Evolutionary conservation across 2,888 invertebrate genomes (phyloP).

Genomic region (Dryocosmus kuriphilus): DNA sequence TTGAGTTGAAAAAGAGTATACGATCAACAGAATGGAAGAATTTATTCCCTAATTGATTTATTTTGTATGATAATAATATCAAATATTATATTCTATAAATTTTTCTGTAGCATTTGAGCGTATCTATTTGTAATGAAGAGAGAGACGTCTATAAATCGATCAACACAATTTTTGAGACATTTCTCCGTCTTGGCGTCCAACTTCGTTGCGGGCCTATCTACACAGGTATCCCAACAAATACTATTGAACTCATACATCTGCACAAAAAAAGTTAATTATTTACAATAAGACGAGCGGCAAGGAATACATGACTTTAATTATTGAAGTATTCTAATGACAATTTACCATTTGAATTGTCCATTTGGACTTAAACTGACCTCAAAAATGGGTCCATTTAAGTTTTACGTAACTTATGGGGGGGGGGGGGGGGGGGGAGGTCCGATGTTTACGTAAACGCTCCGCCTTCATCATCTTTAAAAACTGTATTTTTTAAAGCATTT

Average conservation of each 20-base stretch:
- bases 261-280: slow-evolving; percentile 63
- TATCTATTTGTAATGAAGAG: slow-evolving; percentile 92
- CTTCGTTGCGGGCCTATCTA: slow-evolving; percentile 93
- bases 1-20: neutral
- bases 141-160: slow-evolving; percentile 95
- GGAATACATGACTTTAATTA: no score
- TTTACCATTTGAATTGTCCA: no score
- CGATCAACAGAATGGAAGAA: neutral
- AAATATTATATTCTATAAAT: neutral
- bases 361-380: no score
- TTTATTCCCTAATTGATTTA: slow-evolving; percentile 15
- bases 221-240: slow-evolving; percentile 97
- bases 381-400: no score
- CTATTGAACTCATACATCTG: slow-evolving; percentile 96
- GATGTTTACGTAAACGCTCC: no score
- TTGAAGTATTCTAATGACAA: no score
- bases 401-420: no score
- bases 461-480: no score
- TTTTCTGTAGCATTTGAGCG: slow-evolving; percentile 89
- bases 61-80: neutral
- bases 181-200: slow-evolving; percentile 93
- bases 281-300: no score
- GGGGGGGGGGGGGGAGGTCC: no score
- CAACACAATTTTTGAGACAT: slow-evolving; percentile 94
- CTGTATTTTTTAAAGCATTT: no score